These are phyloP conservation scores for Polia nebulosa DNA, from an alignment of 2,888 invertebrate genomes.

Conservation along the genomic window DNA sequence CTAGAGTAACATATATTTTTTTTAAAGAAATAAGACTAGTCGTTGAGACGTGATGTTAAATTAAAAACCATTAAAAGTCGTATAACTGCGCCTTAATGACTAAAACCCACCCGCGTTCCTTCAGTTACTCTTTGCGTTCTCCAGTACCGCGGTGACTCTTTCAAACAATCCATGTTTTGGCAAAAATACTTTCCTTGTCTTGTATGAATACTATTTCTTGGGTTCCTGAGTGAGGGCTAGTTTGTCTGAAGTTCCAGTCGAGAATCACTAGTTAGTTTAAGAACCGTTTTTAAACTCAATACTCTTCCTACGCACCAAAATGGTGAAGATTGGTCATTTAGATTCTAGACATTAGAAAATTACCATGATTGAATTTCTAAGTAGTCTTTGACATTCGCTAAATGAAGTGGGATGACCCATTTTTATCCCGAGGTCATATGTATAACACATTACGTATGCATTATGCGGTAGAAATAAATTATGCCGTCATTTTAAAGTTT, in stretches of 20 bases:
- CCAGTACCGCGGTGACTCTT: too few species aligned
- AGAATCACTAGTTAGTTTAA: background rate
- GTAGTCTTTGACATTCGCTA: slow-evolving; percentile 28
- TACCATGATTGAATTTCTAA: slow-evolving; percentile 33
- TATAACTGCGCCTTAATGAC: too few species aligned
- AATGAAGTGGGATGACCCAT: slow-evolving; percentile 53
- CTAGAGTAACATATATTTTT: too few species aligned
- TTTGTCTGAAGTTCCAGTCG: background rate
- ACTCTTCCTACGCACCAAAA: background rate
- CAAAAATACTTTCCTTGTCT: too few species aligned
- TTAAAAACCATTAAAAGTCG: too few species aligned
- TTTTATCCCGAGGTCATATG: slow-evolving; percentile 45
- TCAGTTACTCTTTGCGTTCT: too few species aligned
- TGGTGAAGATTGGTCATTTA: slow-evolving; percentile 2
- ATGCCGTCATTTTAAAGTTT: slow-evolving; percentile 30
- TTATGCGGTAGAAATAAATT: slow-evolving; percentile 50
- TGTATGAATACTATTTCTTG: too few species aligned
- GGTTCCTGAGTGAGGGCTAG: background rate
- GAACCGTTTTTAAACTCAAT: background rate
- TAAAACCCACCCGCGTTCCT: too few species aligned
- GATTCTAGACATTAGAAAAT: slow-evolving; percentile 28
- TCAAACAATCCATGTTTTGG: too few species aligned
- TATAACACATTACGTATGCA: slow-evolving; percentile 49
- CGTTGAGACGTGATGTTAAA: too few species aligned
- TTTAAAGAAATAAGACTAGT: too few species aligned